Conservation (phyloP, 2,888 invertebrate genomes). For the Koerneria pararmatus region DNA sequence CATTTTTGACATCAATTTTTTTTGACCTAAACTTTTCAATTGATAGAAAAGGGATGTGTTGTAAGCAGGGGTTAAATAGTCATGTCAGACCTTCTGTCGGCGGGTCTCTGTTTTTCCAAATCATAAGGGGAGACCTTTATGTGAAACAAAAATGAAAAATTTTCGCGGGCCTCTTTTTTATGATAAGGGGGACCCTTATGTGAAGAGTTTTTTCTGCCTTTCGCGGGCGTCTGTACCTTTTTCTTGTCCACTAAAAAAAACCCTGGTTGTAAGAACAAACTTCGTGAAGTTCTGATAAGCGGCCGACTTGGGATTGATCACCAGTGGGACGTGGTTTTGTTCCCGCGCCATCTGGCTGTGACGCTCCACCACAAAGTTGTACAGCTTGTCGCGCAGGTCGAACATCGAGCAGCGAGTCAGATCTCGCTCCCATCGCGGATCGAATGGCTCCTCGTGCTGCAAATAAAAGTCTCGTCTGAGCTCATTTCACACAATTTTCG, state of each 20-base stretch:
- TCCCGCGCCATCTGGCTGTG: not conserved
- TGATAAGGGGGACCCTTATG: no score
- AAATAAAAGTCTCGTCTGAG: not conserved
- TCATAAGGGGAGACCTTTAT: no score
- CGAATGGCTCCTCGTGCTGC: constrained; percentile 79
- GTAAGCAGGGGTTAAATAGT: no score
- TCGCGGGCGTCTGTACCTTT: not conserved
- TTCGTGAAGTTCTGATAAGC: constrained; percentile 99
- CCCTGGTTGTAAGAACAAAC: constrained; percentile 70
- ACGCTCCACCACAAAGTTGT: constrained; percentile 71
- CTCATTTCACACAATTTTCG: not conserved
- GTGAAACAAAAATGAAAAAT: no score
- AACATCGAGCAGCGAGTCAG: constrained; percentile 67
- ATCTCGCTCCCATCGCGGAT: constrained; percentile 93
- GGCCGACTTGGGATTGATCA: constrained; percentile 99
- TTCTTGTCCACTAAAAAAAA: not conserved
- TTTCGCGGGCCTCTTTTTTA: no score
- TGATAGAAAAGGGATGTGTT: no score
- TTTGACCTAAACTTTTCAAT: no score
- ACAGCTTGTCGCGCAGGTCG: constrained; percentile 80
- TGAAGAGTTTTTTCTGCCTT: not conserved
- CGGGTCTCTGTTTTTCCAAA: no score
- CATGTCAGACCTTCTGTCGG: no score
- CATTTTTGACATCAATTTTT: no score
- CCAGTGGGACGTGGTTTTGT: constrained; percentile 75